Base-by-base conservation (phyloP, 2,113 vertebrate genomes). In the Gulo gulo region DNA sequence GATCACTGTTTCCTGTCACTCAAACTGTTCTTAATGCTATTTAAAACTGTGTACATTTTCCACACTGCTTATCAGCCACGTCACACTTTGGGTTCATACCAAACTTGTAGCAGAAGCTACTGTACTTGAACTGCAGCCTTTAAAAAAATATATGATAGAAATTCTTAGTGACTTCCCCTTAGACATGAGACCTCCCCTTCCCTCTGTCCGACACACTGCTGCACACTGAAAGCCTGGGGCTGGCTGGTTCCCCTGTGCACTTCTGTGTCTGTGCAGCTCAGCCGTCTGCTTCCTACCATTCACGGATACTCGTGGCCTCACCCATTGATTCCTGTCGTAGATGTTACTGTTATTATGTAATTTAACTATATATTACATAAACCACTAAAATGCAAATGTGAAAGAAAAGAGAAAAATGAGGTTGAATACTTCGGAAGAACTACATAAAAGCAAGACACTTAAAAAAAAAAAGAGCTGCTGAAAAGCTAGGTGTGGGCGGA, bases 401-500 rank as follows among this genome's bases (percentile, higher is more conserved):
- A 91, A 90, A 90, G 55, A 67, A 91, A 59, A 83, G 79, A 47
- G 59, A 73, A 93, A 93, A 96, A 93, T 31, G n/a, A 94, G 34
- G 76, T 20, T 69, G 59, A 91, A 39, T 76, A 76, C 91, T 96
- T 55, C 79, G 85, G 76, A 89, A 85, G 50, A 73, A 83, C 29
- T 34, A 93, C 86, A 93, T 63, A 91, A 94, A 96, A 88, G 76
- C 88, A 92, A 87, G 82, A 34, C 26, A 59, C n/a, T 84, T 13
- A 63, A 93, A 63, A 55, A 59, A 76, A 79, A 94, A 94, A 61
- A 18, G 14, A 92, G 79, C 63, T 67, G 82, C 57, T 94, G 39
- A 57, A 86, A 92, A 95, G 61, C 34, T n/a, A 96, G 83, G 67
- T 93, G 67, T 91, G 81, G 39, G 83, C 71, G 61, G 97, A 94